phyloP scores from a whole-genome alignment of 2,888 invertebrate species.

The Nephrotoma appendiculata region DNA sequence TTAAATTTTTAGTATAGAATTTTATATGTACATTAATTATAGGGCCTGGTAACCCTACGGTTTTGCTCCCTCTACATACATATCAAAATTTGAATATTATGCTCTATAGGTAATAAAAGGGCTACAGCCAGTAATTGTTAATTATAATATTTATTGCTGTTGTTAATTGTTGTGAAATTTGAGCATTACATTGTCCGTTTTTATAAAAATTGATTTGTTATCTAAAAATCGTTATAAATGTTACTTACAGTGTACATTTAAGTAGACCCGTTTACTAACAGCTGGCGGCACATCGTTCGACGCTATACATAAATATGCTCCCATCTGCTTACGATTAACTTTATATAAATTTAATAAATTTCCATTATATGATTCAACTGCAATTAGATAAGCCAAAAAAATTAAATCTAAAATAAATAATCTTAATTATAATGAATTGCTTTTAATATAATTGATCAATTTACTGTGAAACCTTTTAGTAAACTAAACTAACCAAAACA shows the following conservation, averaged over 20 bases:
- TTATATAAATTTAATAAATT: slow-evolving; percentile 47
- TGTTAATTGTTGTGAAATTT: no score
- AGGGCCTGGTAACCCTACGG: neutral
- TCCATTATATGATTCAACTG: slow-evolving; percentile 42
- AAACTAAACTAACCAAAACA: neutral
- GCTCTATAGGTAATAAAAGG: neutral
- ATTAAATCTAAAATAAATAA: neutral
- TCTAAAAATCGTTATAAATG: no score
- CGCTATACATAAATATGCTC: slow-evolving; percentile 61
- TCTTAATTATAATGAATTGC: neutral
- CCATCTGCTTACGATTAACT: slow-evolving; percentile 56
- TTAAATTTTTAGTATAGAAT: neutral
- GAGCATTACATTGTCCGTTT: no score
- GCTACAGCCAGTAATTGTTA: neutral
- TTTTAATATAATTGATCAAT: neutral
- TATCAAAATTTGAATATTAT: neutral
- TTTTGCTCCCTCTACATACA: neutral
- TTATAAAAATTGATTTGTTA: no score
- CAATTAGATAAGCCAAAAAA: neutral
- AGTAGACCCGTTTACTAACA: slow-evolving; percentile 29
- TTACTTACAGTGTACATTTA: slow-evolving; percentile 39
- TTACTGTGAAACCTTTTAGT: neutral
- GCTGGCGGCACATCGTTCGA: slow-evolving; percentile 59
- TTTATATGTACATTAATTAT: neutral
- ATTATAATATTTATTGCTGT: no score